Conservation (phyloP, 2,888 invertebrate genomes). For the Eubasilissa splendida region DNA sequence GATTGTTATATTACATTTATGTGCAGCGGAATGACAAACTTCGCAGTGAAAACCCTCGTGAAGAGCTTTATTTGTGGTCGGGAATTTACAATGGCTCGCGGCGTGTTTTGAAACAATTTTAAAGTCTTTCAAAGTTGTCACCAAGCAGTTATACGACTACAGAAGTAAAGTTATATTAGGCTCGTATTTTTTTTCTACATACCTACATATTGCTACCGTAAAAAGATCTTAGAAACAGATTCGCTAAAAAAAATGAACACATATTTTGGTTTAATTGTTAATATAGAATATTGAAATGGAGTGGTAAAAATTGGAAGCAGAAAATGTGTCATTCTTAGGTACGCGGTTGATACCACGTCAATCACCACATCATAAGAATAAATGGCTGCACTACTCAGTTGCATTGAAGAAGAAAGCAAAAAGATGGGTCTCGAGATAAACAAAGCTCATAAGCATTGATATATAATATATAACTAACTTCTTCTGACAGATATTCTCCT, state of each 20-base stretch:
- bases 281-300: background rate
- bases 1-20: background rate
- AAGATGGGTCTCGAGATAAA: no score
- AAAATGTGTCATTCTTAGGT: no score
- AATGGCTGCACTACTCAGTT: no score
- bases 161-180: background rate
- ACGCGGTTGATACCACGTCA: no score
- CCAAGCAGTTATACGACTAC: background rate
- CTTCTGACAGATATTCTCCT: no score
- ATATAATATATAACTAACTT: no score
- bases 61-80: background rate
- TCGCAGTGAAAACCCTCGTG: background rate
- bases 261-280: background rate
- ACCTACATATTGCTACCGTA: no score
- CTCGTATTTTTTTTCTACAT: background rate
- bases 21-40: constrained; percentile 18
- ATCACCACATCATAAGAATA: no score
- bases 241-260: background rate
- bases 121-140: background rate
- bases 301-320: no score
- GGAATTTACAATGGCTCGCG: constrained; percentile 1
- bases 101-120: constrained; percentile 22
- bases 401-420: no score
- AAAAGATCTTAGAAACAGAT: background rate
- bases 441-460: no score